These are phyloP conservation scores for Apomyelois bistriatella DNA, from an alignment of 2,888 invertebrate species.

Conservation along the genomic window DNA sequence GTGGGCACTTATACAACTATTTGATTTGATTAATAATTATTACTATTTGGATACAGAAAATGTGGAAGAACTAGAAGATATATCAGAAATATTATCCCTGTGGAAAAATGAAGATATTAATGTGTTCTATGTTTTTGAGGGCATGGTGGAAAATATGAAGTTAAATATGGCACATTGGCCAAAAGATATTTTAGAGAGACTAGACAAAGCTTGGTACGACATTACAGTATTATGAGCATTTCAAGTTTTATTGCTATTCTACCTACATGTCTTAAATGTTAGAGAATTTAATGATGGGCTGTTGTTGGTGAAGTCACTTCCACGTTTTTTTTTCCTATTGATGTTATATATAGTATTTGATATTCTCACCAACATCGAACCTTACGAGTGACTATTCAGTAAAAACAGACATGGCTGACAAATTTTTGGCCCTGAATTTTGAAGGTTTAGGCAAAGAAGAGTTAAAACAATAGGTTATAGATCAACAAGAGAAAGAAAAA, in stretches of 20 bases:
- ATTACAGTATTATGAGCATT: constrained; percentile 1
- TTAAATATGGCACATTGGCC: background rate
- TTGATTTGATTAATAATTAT: constrained; percentile 34
- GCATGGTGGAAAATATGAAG: constrained; percentile 2
- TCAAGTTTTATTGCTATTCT: background rate
- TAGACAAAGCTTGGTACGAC: constrained; percentile 1
- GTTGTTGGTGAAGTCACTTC: too few species aligned
- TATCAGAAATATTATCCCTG: constrained; percentile 28
- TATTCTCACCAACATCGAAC: too few species aligned
- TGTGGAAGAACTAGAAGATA: constrained; percentile 29
- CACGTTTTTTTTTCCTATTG: too few species aligned
- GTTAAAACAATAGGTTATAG: too few species aligned
- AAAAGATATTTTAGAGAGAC: background rate
- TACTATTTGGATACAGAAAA: constrained; percentile 38
- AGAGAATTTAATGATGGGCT: too few species aligned
- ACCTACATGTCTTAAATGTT: too few species aligned
- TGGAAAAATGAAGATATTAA: background rate
- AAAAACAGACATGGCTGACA: too few species aligned
- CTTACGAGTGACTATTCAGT: too few species aligned
- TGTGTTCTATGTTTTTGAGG: background rate
- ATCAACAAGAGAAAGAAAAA: too few species aligned
- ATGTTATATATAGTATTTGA: too few species aligned
- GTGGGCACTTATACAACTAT: constrained; percentile 29
- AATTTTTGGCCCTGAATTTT: too few species aligned
- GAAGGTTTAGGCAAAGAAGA: too few species aligned